Evolutionary conservation across 1,140 invertebrate genomes (phyloP).

Genomic region (Aporrectodea caliginosa): DNA sequence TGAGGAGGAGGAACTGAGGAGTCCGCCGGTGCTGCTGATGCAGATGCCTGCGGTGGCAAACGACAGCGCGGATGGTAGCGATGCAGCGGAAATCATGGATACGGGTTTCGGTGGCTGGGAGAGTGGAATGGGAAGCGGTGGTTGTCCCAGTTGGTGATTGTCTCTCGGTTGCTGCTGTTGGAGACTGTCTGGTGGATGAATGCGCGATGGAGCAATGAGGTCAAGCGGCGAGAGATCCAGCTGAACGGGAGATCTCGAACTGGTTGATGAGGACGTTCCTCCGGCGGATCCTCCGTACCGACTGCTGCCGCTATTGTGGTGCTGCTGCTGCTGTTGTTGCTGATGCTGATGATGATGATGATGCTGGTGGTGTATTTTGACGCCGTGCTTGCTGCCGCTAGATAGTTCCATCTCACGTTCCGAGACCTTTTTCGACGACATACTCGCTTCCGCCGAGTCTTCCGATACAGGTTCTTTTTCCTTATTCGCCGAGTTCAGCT

Average conservation of each 20-base stretch:
- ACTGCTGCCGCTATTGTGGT: too few relatives aligned
- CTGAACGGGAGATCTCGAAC: too few relatives aligned
- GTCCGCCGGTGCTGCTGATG: not conserved
- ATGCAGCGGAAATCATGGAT: not conserved
- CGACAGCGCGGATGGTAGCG: too few relatives aligned
- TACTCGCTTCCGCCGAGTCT: too few relatives aligned
- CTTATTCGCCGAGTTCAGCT: too few relatives aligned
- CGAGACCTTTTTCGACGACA: too few relatives aligned
- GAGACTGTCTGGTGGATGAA: not conserved
- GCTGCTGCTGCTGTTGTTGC: not conserved
- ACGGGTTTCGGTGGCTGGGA: not conserved
- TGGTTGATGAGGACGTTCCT: too few relatives aligned
- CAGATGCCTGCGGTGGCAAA: not conserved
- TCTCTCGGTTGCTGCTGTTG: not conserved
- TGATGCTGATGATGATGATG: not conserved
- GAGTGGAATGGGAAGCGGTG: not conserved
- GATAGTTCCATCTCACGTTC: too few relatives aligned
- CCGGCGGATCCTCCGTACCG: too few relatives aligned
- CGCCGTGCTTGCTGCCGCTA: not conserved
- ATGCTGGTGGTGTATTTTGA: not conserved
- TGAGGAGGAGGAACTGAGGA: too few relatives aligned
- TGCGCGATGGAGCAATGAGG: not conserved
- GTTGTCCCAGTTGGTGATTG: not conserved
- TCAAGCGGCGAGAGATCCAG: not conserved
- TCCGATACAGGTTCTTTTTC: too few relatives aligned